Evolutionary conservation across 2,797 vertebrate species (phyloP).

Genomic region (Crypturellus tataupa): DNA sequence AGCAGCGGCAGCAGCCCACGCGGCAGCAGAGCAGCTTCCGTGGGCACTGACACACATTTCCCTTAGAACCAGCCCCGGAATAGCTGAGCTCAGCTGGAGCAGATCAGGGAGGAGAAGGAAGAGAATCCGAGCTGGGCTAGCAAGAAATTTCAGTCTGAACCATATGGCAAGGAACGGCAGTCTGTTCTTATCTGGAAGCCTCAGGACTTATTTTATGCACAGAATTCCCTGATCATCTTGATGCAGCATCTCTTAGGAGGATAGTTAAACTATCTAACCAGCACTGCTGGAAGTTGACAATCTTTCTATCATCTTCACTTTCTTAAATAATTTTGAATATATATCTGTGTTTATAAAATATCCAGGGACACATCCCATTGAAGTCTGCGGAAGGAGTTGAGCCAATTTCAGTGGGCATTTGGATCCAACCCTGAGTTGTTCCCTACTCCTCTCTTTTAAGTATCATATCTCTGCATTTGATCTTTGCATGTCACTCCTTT

Average conservation of each 20-base stretch:
- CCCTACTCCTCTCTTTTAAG: constrained; percentile 17
- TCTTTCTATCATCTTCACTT: constrained; percentile 72
- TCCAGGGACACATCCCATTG: constrained; percentile 57
- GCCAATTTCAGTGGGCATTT: constrained; percentile 47
- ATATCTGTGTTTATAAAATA: constrained; percentile 62
- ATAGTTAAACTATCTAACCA: constrained; percentile 65
- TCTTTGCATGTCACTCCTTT: constrained; percentile 39
- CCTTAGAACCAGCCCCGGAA: constrained; percentile 62
- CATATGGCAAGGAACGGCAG: constrained; percentile 61
- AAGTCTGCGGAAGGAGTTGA: constrained; percentile 56
- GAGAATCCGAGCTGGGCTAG: constrained; percentile 67
- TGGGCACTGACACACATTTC: not conserved
- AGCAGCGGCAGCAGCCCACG: not conserved
- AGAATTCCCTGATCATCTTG: constrained; percentile 72
- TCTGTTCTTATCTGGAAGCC: constrained; percentile 63
- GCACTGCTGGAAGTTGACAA: constrained; percentile 74
- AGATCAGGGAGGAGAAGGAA: constrained; percentile 68
- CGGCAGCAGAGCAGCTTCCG: constrained; percentile 8
- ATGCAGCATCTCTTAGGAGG: constrained; percentile 59
- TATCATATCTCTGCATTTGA: constrained; percentile 37
- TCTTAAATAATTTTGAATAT: constrained; percentile 76
- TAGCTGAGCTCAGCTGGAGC: constrained; percentile 70
- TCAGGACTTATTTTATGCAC: constrained; percentile 72
- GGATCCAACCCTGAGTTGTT: constrained; percentile 53
- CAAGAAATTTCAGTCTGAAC: constrained; percentile 73